These are phyloP conservation scores for Oikopleura albicans DNA, from an alignment of 23 tunicate species.

Conservation along the genomic window DNA sequence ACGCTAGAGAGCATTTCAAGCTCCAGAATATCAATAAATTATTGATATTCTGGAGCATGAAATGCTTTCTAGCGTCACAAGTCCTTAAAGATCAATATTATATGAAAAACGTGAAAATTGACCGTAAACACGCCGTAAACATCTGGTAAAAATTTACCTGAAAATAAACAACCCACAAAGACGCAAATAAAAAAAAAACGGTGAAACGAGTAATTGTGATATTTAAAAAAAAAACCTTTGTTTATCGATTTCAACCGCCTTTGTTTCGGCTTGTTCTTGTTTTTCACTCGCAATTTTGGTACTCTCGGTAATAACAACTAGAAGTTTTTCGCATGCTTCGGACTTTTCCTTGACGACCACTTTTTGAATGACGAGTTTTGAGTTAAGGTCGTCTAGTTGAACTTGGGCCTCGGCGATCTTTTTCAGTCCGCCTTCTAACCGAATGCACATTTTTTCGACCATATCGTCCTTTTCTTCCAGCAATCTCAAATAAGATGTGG, in stretches of 20 bases:
- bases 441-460: constrained; percentile 77
- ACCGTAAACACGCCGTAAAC: too few relatives aligned
- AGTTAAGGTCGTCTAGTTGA: constrained; percentile 82
- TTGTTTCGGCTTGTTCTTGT: constrained; percentile 77
- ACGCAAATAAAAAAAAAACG: too few relatives aligned
- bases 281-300: constrained; percentile 64
- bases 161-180: too few relatives aligned
- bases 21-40: too few relatives aligned
- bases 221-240: too few relatives aligned
- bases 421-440: constrained; percentile 87
- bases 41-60: too few relatives aligned
- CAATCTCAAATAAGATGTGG: constrained; percentile 18
- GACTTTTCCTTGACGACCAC: constrained; percentile 96
- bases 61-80: too few relatives aligned
- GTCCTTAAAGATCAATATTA: too few relatives aligned
- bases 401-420: constrained; percentile 82
- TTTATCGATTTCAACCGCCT: constrained; percentile 88
- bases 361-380: constrained; percentile 89
- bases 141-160: too few relatives aligned
- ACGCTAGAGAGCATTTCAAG: constrained; percentile 64
- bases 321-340: constrained; percentile 59
- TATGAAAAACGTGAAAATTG: too few relatives aligned
- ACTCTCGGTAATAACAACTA: constrained; percentile 62
- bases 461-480: constrained; percentile 82
- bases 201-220: too few relatives aligned